Percentiles rank a stretch among this genome's conserved stretches.
These are phyloP conservation scores for Prunella fulvescens DNA, from an alignment of 2,113 vertebrate species.

Conservation along the genomic window DNA sequence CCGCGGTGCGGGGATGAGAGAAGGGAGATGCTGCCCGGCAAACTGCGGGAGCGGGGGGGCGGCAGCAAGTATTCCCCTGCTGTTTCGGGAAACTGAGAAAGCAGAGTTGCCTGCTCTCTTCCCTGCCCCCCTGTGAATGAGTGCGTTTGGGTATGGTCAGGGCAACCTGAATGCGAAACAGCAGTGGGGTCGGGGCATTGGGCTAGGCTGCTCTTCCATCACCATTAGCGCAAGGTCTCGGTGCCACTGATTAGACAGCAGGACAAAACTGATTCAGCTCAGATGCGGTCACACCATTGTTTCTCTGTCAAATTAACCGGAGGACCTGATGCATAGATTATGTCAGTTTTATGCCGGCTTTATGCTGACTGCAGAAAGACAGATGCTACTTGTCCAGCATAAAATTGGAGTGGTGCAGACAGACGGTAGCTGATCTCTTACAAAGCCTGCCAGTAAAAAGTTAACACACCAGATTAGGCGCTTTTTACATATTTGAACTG, in stretches of 20 bases:
- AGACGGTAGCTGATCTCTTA: neutral
- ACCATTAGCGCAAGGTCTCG: neutral
- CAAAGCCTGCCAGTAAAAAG: slow-evolving; percentile 9
- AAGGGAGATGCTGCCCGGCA: neutral
- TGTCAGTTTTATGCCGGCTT: neutral
- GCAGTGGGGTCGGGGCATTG: neutral
- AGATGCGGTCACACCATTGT: neutral
- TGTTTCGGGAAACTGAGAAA: neutral
- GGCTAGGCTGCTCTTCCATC: neutral
- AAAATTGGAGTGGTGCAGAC: neutral
- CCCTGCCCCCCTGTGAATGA: neutral
- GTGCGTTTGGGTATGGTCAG: neutral
- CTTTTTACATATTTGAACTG: neutral
- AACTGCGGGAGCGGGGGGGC: neutral
- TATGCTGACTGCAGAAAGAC: slow-evolving; percentile 4
- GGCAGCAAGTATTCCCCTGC: neutral
- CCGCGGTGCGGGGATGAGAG: neutral
- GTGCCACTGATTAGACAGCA: neutral
- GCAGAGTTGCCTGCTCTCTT: neutral
- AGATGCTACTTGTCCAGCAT: slow-evolving; percentile 5
- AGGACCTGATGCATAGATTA: neutral
- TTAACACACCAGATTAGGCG: neutral
- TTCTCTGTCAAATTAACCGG: neutral
- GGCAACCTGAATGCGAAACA: neutral
- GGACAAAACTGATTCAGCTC: neutral